phyloP scores from a whole-genome alignment of 2,113 vertebrate species.

The Cynoglossus semilaevis region DNA sequence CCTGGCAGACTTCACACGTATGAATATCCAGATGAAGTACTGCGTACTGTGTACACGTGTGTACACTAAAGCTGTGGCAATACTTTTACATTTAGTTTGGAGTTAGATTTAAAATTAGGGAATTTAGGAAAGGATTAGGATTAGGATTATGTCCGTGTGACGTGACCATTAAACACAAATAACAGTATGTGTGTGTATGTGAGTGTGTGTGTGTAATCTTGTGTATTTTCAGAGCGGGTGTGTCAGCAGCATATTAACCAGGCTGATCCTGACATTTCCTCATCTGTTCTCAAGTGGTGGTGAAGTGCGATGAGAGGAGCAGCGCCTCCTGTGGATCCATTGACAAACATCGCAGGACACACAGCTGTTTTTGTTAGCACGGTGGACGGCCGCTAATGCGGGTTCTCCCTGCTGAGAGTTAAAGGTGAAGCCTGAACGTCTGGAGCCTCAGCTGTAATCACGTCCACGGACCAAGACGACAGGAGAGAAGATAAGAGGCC shows the following conservation, averaged over 20 bases:
- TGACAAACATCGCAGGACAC: constrained; percentile 48
- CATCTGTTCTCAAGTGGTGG: constrained; percentile 27
- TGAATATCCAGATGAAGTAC: constrained; percentile 17
- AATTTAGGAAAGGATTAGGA: too few relatives aligned
- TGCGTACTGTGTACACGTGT: constrained; percentile 10
- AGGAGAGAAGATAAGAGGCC: constrained; percentile 49
- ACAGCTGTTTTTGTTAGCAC: constrained; percentile 53
- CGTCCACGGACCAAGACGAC: constrained; percentile 52
- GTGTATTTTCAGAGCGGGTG: background rate
- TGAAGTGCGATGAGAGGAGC: constrained; percentile 28
- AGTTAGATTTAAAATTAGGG: too few relatives aligned
- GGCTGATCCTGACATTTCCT: constrained; percentile 20
- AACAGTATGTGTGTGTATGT: too few relatives aligned
- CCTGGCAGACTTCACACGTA: constrained; percentile 33
- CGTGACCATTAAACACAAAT: too few relatives aligned
- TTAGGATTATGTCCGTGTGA: too few relatives aligned
- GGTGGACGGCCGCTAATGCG: constrained; percentile 55
- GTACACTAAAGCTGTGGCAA: background rate
- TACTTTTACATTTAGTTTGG: too few relatives aligned
- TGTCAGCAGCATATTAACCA: background rate
- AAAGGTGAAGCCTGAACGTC: constrained; percentile 42
- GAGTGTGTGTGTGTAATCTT: too few relatives aligned
- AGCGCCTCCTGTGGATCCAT: constrained; percentile 45
- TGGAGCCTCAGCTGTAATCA: constrained; percentile 50
- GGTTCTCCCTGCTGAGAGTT: constrained; percentile 55